phyloP scores from a whole-genome alignment of 2,797 vertebrate species.

The Hapalemur alaotrensis region DNA sequence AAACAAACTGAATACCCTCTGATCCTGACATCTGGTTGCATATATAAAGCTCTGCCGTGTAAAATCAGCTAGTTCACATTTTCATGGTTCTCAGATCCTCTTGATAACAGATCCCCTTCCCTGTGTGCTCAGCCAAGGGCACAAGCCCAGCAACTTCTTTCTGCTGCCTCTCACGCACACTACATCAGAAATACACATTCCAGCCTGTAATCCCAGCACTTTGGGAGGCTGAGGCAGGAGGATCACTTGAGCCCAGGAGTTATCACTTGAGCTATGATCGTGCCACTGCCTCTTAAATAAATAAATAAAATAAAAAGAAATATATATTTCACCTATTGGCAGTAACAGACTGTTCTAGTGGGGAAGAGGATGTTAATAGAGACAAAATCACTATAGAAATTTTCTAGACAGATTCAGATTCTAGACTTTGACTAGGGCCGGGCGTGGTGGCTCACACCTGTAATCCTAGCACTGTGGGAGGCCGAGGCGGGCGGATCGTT shows the following conservation, averaged over 20 bases:
- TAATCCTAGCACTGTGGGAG: too few relatives aligned
- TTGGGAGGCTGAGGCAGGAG: not conserved
- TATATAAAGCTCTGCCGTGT: not conserved
- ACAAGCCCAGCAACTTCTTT: not conserved
- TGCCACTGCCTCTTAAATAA: not conserved
- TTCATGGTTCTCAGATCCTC: slow-evolving; percentile 10
- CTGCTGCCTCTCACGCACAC: not conserved
- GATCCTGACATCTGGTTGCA: slow-evolving; percentile 4
- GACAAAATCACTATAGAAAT: not conserved
- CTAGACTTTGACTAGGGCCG: not conserved
- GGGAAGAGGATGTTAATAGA: not conserved
- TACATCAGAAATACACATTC: not conserved
- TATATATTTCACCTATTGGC: not conserved
- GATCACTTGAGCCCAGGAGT: not conserved
- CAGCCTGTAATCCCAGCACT: not conserved
- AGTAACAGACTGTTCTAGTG: not conserved
- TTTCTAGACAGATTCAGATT: slow-evolving; percentile 37
- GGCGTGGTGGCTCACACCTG: too few relatives aligned
- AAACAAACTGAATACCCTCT: not conserved
- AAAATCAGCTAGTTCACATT: not conserved
- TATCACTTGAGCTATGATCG: not conserved
- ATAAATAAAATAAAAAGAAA: not conserved
- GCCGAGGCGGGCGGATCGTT: too few relatives aligned
- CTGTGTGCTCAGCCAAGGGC: not conserved
- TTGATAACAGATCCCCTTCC: not conserved